Evolutionary conservation across 2,888 invertebrate species (phyloP).

Genomic region (Gari tellinella): DNA sequence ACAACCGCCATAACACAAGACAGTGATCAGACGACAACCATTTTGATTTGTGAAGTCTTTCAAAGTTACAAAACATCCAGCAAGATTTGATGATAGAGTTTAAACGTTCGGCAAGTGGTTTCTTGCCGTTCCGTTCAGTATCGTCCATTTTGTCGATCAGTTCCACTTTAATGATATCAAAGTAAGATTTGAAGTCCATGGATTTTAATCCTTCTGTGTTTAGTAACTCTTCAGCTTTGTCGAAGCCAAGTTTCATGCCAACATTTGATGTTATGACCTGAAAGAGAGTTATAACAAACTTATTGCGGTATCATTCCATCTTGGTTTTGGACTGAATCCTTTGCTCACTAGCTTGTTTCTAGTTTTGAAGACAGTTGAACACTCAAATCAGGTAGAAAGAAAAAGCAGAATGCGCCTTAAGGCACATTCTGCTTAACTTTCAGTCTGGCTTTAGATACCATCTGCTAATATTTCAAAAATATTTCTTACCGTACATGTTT

Average conservation of each 20-base stretch:
- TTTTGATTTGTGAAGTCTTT: slow-evolving; percentile 31
- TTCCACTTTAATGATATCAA: slow-evolving; percentile 58
- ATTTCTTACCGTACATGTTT: no score
- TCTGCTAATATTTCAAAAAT: no score
- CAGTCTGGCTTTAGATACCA: no score
- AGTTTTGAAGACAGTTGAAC: no score
- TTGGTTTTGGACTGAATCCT: no score
- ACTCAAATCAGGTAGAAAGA: no score
- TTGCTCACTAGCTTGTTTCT: no score
- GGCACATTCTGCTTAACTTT: background rate
- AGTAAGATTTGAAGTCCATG: slow-evolving; percentile 62
- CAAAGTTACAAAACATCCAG: slow-evolving; percentile 53
- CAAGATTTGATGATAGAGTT: slow-evolving; percentile 46
- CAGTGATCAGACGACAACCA: slow-evolving; percentile 85
- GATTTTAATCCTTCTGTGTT: slow-evolving; percentile 87
- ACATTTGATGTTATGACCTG: slow-evolving; percentile 93
- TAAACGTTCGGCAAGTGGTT: slow-evolving; percentile 27
- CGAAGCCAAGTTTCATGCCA: slow-evolving; percentile 90
- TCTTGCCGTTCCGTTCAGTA: background rate
- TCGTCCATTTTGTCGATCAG: slow-evolving; percentile 48
- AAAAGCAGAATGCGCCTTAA: no score
- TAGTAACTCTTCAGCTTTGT: slow-evolving; percentile 91
- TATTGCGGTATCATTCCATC: background rate
- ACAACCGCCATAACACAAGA: slow-evolving; percentile 87
- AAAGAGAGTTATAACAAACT: slow-evolving; percentile 56